Evolutionary conservation across 2,888 invertebrate genomes (phyloP).

Genomic region (Spisula subtruncata): DNA sequence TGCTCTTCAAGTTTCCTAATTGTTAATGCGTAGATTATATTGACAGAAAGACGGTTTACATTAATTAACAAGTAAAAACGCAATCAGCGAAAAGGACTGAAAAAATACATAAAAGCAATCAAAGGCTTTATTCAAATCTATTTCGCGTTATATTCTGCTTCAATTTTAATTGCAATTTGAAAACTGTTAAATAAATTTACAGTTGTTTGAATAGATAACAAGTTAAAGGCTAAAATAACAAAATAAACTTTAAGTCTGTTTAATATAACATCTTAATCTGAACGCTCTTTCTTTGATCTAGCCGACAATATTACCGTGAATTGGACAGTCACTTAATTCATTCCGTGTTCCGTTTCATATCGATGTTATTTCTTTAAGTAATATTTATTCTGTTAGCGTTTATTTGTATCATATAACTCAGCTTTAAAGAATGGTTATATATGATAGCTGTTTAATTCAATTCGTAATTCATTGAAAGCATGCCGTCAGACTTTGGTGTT

Average conservation of each 20-base stretch:
- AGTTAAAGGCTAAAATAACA: conserved; percentile 33
- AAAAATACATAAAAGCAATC: background rate
- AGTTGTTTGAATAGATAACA: conserved; percentile 39
- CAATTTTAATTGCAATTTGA: conserved; percentile 11
- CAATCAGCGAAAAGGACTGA: background rate
- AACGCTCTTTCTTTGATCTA: conserved; percentile 38
- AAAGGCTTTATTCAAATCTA: background rate
- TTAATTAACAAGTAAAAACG: background rate
- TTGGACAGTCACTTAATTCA: conserved; percentile 30
- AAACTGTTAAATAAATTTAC: conserved; percentile 26
- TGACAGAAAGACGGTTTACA: too few species aligned
- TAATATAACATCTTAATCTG: conserved; percentile 45
- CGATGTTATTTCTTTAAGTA: conserved; percentile 32
- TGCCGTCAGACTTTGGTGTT: background rate
- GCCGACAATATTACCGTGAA: conserved; percentile 39
- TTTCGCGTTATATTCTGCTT: background rate
- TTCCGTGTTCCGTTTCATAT: conserved; percentile 42
- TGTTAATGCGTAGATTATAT: too few species aligned
- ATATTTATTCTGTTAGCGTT: conserved; percentile 8
- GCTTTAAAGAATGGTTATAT: background rate
- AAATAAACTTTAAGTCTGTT: conserved; percentile 42
- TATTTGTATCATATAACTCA: conserved; percentile 16
- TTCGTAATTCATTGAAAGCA: background rate
- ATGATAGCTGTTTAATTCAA: conserved; percentile 3
- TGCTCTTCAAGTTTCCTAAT: too few species aligned